phyloP scores from a whole-genome alignment of 2,797 vertebrate species.

The Macrochelys suwanniensis region DNA sequence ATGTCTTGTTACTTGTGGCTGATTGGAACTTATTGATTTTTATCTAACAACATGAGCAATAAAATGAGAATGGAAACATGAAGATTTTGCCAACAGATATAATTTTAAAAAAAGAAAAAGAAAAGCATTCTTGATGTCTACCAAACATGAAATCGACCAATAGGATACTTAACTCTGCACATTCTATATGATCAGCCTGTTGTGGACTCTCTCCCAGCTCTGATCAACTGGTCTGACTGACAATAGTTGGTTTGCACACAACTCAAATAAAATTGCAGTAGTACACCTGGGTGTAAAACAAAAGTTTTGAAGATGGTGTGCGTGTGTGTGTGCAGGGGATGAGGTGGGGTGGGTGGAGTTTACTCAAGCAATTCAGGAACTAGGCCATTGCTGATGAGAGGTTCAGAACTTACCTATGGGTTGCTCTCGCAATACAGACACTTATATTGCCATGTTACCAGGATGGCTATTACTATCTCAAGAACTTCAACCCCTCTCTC shows the following conservation, averaged over 20 bases:
- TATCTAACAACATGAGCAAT: background rate
- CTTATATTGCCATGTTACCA: background rate
- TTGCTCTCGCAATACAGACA: rapidly evolving
- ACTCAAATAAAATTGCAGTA: rapidly evolving
- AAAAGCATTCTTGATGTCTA: background rate
- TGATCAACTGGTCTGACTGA: background rate
- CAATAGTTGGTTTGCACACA: background rate
- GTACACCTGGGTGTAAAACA: background rate
- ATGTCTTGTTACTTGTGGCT: background rate
- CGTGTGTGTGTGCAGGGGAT: background rate
- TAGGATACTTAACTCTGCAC: background rate
- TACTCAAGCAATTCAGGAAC: background rate
- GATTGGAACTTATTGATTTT: background rate
- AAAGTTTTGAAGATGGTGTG: background rate
- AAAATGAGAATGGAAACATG: background rate
- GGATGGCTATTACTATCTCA: rapidly evolving
- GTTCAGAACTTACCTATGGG: background rate
- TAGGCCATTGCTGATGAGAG: background rate
- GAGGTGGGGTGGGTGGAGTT: background rate
- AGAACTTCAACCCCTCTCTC: background rate
- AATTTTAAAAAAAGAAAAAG: rapidly evolving
- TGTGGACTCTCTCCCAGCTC: background rate
- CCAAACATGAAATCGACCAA: background rate
- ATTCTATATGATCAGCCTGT: rapidly evolving
- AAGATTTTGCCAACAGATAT: background rate